Evolutionary conservation across 2,888 invertebrate species (phyloP).

Genomic region (Argyresthia albistria): DNA sequence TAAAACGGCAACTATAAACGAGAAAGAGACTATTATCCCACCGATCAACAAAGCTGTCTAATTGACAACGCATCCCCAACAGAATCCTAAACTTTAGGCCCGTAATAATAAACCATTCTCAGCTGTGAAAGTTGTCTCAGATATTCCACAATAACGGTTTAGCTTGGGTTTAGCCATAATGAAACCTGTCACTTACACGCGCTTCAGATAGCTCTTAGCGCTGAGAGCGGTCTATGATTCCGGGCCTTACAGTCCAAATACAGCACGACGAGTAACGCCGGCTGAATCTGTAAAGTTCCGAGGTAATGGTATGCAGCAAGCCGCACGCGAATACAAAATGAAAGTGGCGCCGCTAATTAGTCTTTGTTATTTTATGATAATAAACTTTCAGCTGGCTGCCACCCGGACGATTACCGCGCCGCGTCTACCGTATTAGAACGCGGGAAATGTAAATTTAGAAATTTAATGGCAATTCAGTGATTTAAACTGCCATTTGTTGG

Average conservation of each 20-base stretch:
- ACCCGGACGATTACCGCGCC: constrained; percentile 27
- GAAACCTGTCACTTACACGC: no score
- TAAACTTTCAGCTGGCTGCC: constrained; percentile 30
- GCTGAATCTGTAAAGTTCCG: constrained; percentile 3
- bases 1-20: no score
- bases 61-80: no score
- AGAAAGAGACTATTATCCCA: no score
- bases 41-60: no score
- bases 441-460: not conserved
- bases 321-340: constrained; percentile 6
- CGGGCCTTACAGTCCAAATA: not conserved
- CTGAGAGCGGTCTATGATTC: no score
- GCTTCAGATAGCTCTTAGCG: no score
- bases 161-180: no score
- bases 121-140: no score
- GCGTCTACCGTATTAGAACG: constrained; percentile 3
- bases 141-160: no score
- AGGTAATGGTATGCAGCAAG: constrained; percentile 9
- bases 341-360: constrained; percentile 43
- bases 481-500: not conserved
- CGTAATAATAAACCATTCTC: no score
- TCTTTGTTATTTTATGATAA: constrained; percentile 69
- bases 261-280: not conserved
- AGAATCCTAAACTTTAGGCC: no score
- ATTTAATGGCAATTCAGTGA: not conserved